A percentile compares a stretch with the other conserved stretches of the same genome.
phyloP scores from a whole-genome alignment of 2,888 invertebrate species.

The Boloria euphrosyne region DNA sequence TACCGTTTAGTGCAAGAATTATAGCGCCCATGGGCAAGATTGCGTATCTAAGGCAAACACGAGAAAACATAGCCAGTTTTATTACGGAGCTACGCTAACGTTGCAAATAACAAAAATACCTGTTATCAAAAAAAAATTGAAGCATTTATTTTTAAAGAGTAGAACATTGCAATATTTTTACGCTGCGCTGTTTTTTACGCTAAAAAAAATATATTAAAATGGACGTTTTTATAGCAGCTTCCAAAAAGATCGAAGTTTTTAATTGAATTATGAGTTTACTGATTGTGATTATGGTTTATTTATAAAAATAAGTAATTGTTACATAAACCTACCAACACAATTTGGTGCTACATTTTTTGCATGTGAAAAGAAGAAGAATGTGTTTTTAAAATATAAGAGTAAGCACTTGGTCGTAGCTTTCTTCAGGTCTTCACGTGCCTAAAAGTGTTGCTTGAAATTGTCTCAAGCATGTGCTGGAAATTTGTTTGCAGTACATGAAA shows the following conservation, averaged over 20 bases:
- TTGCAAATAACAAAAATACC: neutral
- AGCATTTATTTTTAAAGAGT: neutral
- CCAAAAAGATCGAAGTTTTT: too few relatives aligned
- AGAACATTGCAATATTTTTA: too few relatives aligned
- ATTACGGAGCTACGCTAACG: neutral
- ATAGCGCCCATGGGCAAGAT: conserved; percentile 13
- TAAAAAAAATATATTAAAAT: neutral
- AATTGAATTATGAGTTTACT: too few relatives aligned
- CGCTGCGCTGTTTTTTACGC: too few relatives aligned
- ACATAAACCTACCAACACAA: conserved; percentile 3
- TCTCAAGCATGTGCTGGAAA: conserved; percentile 34
- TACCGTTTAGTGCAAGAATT: conserved; percentile 19
- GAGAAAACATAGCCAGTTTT: conserved; percentile 3
- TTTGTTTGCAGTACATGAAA: conserved; percentile 25
- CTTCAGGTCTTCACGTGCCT: conserved; percentile 30
- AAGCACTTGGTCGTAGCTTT: conserved; percentile 24
- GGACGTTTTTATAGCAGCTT: too few relatives aligned
- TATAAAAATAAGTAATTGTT: neutral
- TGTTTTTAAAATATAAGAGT: conserved; percentile 22
- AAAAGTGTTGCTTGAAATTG: conserved; percentile 35
- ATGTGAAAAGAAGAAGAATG: neutral
- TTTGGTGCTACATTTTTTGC: neutral
- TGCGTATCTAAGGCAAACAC: conserved; percentile 13
- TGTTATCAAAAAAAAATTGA: neutral
- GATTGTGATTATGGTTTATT: too few relatives aligned